Evolutionary conservation across 1,140 invertebrate genomes (phyloP).

Genomic region (Drosophila pallidifrons): DNA sequence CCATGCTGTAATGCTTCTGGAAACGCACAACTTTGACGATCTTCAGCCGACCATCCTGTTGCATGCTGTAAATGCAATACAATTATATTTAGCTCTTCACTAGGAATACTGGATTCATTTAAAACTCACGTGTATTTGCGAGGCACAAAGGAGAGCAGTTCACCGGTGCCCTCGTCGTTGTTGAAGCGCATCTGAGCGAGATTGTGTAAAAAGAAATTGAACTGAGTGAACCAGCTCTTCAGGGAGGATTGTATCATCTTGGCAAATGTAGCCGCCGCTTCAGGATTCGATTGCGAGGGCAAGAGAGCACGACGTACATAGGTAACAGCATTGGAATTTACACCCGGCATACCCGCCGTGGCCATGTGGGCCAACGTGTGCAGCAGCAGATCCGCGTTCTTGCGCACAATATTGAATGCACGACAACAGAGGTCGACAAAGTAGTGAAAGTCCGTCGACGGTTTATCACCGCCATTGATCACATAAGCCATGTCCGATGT

Average conservation of each 20-base stretch:
- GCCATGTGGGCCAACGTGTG: slow-evolving; percentile 98
- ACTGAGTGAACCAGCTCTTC: slow-evolving; percentile 95
- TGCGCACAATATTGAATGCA: slow-evolving; percentile 98
- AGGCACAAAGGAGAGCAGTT: slow-evolving; percentile 96
- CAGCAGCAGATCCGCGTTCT: slow-evolving; percentile 96
- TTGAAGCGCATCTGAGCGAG: slow-evolving; percentile 96
- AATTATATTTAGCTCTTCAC: not conserved
- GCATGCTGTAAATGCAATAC: slow-evolving; percentile 87
- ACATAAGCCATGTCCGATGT: slow-evolving; percentile 99
- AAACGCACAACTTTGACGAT: slow-evolving; percentile 94
- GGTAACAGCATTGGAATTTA: slow-evolving; percentile 95
- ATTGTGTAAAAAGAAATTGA: slow-evolving; percentile 99
- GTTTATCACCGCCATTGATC: slow-evolving; percentile 98
- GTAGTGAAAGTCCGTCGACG: slow-evolving; percentile 96
- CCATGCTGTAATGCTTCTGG: slow-evolving; percentile 98
- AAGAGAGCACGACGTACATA: slow-evolving; percentile 97
- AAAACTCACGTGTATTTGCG: slow-evolving; percentile 94
- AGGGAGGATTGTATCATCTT: slow-evolving; percentile 95
- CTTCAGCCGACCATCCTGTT: slow-evolving; percentile 95
- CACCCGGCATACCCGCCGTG: slow-evolving; percentile 96
- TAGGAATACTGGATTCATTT: not conserved
- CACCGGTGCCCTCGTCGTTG: slow-evolving; percentile 92
- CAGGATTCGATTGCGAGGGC: slow-evolving; percentile 95
- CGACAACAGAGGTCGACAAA: slow-evolving; percentile 99
- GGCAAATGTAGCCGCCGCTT: slow-evolving; percentile 97